Evolutionary conservation across 2,113 vertebrate species (phyloP), one percentile per base, ranked within the genome.

Genomic region (Peucedramus taeniatus): DNA sequence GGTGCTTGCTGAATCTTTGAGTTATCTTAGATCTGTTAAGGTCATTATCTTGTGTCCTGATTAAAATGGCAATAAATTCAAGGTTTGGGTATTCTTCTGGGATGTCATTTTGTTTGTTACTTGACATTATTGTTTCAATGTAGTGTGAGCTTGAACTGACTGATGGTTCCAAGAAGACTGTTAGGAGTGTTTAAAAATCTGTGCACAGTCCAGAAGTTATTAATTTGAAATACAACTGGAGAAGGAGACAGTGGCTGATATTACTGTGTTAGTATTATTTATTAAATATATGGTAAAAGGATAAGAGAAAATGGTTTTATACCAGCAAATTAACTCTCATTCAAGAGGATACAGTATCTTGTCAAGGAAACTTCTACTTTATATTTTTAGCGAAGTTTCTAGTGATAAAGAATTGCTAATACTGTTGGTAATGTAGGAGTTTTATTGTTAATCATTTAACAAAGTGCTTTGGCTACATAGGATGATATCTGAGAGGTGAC

Each of bases 281-380:
- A 28, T 61, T 77, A 76, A 76, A 56, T 6, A 28, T 53, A 30
- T 7, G 11, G 19, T 53, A 15, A 76, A 94, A 37, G n/a, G 2
- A 11, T 42, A 76, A 63, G 27, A 76, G 39, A 30, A 61, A 30
- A 39, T 76, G 31, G 1, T 85, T 72, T 86, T 68, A 20, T 88
- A n/a, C 7, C 12, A 40, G 37, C 3, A 72, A 16, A 77, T 49
- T 13, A 78, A 15, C 22, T n/a, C 16, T 74, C 16, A 30, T 83
- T 81, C 31, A 77, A 42, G 65, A 63, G 7, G 31, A 45, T 57
- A 7, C 0, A 0, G 9, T 37, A 0, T 71, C 23, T 79, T 60
- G 27, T 72, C 20, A 45, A 39, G 18, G 31, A 37, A 69, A 21
- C 42, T 57, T 2, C 11, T 77, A 5, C 17, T 61, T 61, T 66